Evolutionary conservation across 2,888 invertebrate species (phyloP).

Genomic region (Trypoxylon attenuatum): DNA sequence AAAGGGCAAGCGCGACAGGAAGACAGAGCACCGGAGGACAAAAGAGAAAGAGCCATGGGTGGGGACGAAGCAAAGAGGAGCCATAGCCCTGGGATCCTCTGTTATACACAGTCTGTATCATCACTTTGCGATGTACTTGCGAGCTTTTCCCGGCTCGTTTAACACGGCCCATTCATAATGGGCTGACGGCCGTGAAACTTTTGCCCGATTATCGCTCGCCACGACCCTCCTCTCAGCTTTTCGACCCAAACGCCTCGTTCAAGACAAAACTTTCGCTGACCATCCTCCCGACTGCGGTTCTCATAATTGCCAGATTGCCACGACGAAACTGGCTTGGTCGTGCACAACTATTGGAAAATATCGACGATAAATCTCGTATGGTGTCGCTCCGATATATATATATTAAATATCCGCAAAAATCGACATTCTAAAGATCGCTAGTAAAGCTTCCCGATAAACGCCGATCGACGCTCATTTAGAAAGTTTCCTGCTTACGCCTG

Average conservation of each 20-base stretch:
- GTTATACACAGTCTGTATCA: slow-evolving; percentile 58
- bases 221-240: not conserved
- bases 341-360: slow-evolving; percentile 42
- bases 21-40: not conserved
- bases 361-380: slow-evolving; percentile 43
- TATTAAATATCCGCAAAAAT: no score
- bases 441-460: no score
- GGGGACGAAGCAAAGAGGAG: not conserved
- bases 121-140: slow-evolving; percentile 63
- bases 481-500: no score
- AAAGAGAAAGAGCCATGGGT: not conserved
- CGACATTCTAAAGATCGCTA: no score
- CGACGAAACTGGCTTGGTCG: slow-evolving; percentile 47
- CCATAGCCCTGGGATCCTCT: slow-evolving; percentile 33
- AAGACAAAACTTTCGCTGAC: no score
- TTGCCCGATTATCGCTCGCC: slow-evolving; percentile 43
- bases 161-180: slow-evolving; percentile 62
- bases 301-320: slow-evolving; percentile 57
- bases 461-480: no score
- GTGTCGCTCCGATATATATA: not conserved
- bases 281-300: no score
- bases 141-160: slow-evolving; percentile 65
- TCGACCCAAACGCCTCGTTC: not conserved
- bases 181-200: slow-evolving; percentile 55
- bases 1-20: not conserved